Conservation (phyloP, 2,113 vertebrate genomes). For the Danio rerio region GRCz12tu NC_133183.1:63169001-63169500, state of each 20-base stretch:
- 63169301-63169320: constrained; percentile 93
- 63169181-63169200: too few relatives aligned
- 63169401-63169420: constrained; percentile 87
- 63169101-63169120: too few relatives aligned
- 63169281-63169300: constrained; percentile 88
- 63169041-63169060: too few relatives aligned
- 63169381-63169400: constrained; percentile 85
- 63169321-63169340: constrained; percentile 93
- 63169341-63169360: constrained; percentile 96
- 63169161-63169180: too few relatives aligned
- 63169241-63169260: constrained; percentile 74
- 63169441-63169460: neutral
- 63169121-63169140: too few relatives aligned
- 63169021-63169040: too few relatives aligned
- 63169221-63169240: too few relatives aligned
- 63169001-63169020: too few relatives aligned
- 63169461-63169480: constrained; percentile 9
- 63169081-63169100: too few relatives aligned
- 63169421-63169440: neutral
- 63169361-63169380: constrained; percentile 93
- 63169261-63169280: constrained; percentile 87
- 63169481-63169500: constrained; percentile 8
- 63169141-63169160: too few relatives aligned
- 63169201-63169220: too few relatives aligned
- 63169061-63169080: too few relatives aligned